These are phyloP conservation scores for Xanthia togata DNA, from an alignment of 2,888 invertebrate species.

Conservation along the genomic window DNA sequence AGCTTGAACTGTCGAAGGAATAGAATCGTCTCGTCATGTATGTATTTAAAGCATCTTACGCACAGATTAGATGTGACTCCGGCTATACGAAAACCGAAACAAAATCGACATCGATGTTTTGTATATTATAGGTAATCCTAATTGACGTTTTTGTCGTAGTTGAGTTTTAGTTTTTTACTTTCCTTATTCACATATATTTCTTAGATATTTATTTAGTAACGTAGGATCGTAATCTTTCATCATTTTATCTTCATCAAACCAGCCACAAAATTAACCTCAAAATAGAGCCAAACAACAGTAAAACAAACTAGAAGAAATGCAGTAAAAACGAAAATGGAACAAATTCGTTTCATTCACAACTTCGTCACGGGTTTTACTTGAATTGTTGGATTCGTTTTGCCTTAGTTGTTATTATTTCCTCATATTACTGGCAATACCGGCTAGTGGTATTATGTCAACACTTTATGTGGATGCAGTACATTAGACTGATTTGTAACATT, in stretches of 20 bases:
- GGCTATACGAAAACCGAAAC: too few species aligned
- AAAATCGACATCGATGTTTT: too few species aligned
- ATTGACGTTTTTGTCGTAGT: too few species aligned
- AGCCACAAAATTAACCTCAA: not conserved
- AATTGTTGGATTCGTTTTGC: slow-evolving; percentile 34
- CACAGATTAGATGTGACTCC: too few species aligned
- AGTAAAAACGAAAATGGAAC: slow-evolving; percentile 19
- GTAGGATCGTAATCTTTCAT: not conserved
- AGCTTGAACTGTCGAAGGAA: not conserved
- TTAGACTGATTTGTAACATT: slow-evolving; percentile 36
- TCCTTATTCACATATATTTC: not conserved
- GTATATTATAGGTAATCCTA: too few species aligned
- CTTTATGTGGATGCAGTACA: slow-evolving; percentile 38
- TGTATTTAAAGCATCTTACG: too few species aligned
- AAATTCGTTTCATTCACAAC: slow-evolving; percentile 33
- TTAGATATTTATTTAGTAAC: not conserved
- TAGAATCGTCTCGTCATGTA: not conserved
- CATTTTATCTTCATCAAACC: not conserved
- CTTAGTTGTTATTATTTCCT: slow-evolving; percentile 19
- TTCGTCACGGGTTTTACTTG: slow-evolving; percentile 37
- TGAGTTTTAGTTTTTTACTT: too few species aligned
- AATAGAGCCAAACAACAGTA: slow-evolving; percentile 37
- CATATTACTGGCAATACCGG: slow-evolving; percentile 3
- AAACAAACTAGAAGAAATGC: slow-evolving; percentile 14
- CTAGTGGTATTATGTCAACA: slow-evolving; percentile 14